Evolutionary conservation across 2,797 vertebrate species (phyloP).

Genomic region (Bradypodion ventrale): DNA sequence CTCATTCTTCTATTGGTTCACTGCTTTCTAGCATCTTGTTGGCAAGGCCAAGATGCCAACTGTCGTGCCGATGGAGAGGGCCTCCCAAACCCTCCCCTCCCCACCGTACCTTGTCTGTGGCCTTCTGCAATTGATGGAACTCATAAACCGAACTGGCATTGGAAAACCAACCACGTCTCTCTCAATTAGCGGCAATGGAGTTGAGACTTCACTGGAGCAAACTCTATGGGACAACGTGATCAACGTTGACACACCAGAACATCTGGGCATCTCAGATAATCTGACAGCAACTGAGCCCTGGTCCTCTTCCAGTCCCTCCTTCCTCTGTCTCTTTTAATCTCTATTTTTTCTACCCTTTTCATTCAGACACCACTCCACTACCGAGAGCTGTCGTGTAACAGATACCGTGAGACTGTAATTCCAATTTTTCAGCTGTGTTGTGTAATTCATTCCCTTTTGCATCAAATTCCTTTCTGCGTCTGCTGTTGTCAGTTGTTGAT

Average conservation of each 20-base stretch:
- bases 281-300: background rate
- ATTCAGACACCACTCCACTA: too few species aligned
- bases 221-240: background rate
- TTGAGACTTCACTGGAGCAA: slow-evolving; percentile 7
- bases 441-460: background rate
- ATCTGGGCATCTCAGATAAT: background rate
- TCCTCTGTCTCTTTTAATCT: background rate
- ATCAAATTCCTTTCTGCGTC: too few species aligned
- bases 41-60: background rate
- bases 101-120: background rate
- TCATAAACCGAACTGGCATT: background rate
- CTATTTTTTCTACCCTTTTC: background rate
- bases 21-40: background rate
- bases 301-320: too few species aligned
- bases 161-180: background rate
- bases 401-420: background rate
- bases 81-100: background rate
- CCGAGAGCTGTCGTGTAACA: background rate
- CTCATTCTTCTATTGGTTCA: too few species aligned
- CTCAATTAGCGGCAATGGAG: slow-evolving; percentile 7
- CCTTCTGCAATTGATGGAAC: background rate
- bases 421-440: background rate
- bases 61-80: too few species aligned
- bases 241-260: background rate
- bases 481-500: background rate